Base-by-base conservation (phyloP, 2,888 invertebrate genomes). In the Metopia argyrocephala region DNA sequence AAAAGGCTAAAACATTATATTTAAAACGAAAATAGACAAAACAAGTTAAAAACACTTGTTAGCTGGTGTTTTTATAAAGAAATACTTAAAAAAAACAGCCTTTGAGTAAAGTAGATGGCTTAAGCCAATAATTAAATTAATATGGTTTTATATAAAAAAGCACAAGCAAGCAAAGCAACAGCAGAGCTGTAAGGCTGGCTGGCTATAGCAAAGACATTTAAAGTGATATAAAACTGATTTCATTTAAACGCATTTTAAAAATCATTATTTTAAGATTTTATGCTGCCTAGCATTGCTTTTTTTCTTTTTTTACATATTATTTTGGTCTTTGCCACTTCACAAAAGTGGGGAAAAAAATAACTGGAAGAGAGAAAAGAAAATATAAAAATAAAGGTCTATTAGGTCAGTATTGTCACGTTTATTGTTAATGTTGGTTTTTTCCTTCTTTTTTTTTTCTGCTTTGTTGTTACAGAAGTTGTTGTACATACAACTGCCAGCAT, bases 351-450 rank as follows among this genome's bases (percentile, higher is more conserved):
- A 38, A 12, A 38, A 38, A 9, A 9, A 38, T 20, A 9, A 18
- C 23, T 5, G 12, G 31, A 20, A 12, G 3, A 25, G 28, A 31
- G 31, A 48, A 18, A 48, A 48, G 52, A 18, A 20, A 15, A 25
- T 38, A 52, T n/a, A 50, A 62, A 76, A 65, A 54, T 57, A 74
- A 66, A 81, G 78, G 81, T 81, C 81, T 66, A 78, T 81, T 81
- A 66, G 81, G 81, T 81, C 81, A 81, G 69, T 78, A 52, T 75
- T 81, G 74, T 81, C 81, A 81, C 81, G 81, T 81, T 81, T 81
- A 54, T 75, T 75, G 50, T 46, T 38, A 38, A 38, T 52, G 57
- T 15, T 38, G 46, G 21, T 38, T 45, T 28, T 21, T 57, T 38
- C 27, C 12, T 12, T 27, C 0, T n/a, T 54, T 64, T 27, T 52